phyloP scores from a whole-genome alignment of 2,888 invertebrate species.

The Phytoseiulus persimilis region DNA sequence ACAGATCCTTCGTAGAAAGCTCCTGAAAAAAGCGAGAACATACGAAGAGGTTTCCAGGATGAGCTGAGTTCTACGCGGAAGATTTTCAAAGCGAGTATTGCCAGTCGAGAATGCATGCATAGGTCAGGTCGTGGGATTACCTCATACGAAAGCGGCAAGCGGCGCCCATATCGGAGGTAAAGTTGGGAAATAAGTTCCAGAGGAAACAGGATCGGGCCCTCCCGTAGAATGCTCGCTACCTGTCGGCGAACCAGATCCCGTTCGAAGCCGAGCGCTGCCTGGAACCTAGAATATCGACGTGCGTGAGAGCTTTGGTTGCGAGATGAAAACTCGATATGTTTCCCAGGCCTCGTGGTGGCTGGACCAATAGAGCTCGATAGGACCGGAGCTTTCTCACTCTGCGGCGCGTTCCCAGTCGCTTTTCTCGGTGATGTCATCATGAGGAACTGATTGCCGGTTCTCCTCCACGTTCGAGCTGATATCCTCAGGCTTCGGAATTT shows the following conservation, averaged over 20 bases:
- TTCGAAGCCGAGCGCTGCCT: neutral
- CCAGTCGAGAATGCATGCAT: neutral
- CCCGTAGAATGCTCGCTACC: neutral
- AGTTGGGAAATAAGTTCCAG: neutral
- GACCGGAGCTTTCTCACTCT: too few relatives aligned
- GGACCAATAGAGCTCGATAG: neutral
- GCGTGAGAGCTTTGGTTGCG: neutral
- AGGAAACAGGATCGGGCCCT: neutral
- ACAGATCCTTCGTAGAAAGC: neutral
- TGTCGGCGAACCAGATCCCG: neutral
- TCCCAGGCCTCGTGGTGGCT: neutral
- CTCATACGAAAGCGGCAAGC: neutral
- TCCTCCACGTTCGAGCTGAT: too few relatives aligned
- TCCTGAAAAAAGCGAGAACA: neutral
- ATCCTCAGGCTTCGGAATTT: too few relatives aligned
- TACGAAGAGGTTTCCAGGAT: neutral
- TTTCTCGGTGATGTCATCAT: too few relatives aligned
- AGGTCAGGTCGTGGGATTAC: neutral
- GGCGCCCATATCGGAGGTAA: neutral
- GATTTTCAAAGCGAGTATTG: neutral
- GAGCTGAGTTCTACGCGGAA: neutral
- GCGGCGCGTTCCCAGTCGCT: too few relatives aligned
- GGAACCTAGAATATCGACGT: neutral
- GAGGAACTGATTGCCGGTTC: too few relatives aligned
- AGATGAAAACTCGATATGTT: neutral